Conservation (phyloP, 2,888 invertebrate species). For the Hybos culiciformis region DNA sequence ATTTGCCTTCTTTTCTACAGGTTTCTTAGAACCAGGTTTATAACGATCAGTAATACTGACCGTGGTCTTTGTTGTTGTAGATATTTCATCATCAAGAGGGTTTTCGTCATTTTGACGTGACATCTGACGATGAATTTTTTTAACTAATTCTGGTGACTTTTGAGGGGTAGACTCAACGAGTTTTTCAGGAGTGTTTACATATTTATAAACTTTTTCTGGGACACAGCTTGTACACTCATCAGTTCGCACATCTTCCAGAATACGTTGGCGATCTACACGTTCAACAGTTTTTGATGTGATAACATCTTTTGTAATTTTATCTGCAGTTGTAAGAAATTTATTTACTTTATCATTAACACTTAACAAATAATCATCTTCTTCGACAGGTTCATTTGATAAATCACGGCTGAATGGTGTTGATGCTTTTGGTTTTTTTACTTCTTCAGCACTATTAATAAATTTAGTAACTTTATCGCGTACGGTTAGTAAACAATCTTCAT, state of each 20-base stretch:
- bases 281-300: slow-evolving; percentile 25
- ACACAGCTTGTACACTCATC: slow-evolving; percentile 49
- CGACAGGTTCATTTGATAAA: slow-evolving; percentile 23
- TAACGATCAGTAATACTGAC: slow-evolving; percentile 8
- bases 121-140: slow-evolving; percentile 33
- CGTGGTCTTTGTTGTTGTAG: neutral
- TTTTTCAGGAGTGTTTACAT: slow-evolving; percentile 47
- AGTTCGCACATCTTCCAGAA: slow-evolving; percentile 43
- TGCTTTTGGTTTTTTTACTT: slow-evolving; percentile 32
- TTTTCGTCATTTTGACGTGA: slow-evolving; percentile 27
- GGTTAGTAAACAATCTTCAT: slow-evolving; percentile 49
- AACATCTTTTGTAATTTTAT: slow-evolving; percentile 39
- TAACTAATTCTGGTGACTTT: slow-evolving; percentile 38
- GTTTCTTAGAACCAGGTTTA: slow-evolving; percentile 11
- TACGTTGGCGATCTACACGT: slow-evolving; percentile 40
- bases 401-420: slow-evolving; percentile 28
- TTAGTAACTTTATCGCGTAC: slow-evolving; percentile 57
- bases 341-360: slow-evolving; percentile 53
- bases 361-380: slow-evolving; percentile 43
- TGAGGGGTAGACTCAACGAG: slow-evolving; percentile 33
- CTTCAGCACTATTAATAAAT: slow-evolving; percentile 44
- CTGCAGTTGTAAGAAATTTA: slow-evolving; percentile 48
- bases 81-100: slow-evolving; percentile 14
- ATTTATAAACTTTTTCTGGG: slow-evolving; percentile 51
- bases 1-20: neutral